Base-by-base conservation (phyloP, 2,113 vertebrate species). In the Etheostoma spectabile region DNA sequence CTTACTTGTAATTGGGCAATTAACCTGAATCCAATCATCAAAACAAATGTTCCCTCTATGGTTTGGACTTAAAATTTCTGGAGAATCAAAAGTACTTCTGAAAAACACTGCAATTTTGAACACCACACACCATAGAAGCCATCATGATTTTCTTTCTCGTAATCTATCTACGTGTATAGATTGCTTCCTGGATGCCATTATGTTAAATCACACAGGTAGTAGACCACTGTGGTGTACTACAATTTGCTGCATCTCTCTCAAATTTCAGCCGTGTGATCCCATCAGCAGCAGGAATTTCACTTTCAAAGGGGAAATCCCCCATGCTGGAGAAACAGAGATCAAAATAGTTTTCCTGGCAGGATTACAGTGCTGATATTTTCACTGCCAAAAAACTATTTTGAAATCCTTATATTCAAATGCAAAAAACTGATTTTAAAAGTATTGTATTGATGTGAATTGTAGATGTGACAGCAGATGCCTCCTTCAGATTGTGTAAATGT, bases 231-330 rank as follows among this genome's bases (percentile, higher is more conserved):
- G 55, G 59, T 79, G 60, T 68, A 77, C 67, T 61, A 80, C 80
- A 77, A 64, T 69, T 69, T 72, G 75, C 71, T 80, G 71, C 42
- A 46, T 77, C 69, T 33, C 60, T 22, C 51, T 74, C 2, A 35
- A 53, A 75, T 78, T 84, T 89, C 55, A 77, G 55, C 60, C 30
- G 33, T 80, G 66, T 81, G 81, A 82, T 88, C 68, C 75, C 68
- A 74, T 79, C 80, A 74, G 83, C 49, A 60, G 65, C n/a, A 79
- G 61, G 68, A 80, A 77, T 48, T 73, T 84, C 76, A 63, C 52
- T 84, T 84, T 82, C 65, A 83, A 65, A 86, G 51, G 79, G 66
- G 74, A 81, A 81, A 72, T 83, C 76, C 76, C 49, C 24, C 63
- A 69, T 52, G 53, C 55, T 35, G 78, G 68, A 81, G 63, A 77